These are phyloP conservation scores for Harpagifer antarcticus DNA, from an alignment of 2,797 vertebrate species.

Conservation along the genomic window DNA sequence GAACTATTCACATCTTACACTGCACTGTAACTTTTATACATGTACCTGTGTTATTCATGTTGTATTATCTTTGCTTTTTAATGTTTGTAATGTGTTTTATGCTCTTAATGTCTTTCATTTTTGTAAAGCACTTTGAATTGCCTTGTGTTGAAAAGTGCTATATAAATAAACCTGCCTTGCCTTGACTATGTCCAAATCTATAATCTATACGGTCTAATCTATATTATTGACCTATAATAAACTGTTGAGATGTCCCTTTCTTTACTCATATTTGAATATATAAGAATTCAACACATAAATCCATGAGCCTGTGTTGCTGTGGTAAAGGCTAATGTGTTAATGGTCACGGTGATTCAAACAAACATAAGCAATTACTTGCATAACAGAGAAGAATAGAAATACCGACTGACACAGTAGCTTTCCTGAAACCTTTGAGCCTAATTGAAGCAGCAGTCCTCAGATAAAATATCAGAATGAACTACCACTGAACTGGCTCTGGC, in stretches of 20 bases:
- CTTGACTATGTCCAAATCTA: neutral
- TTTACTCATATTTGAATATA: too few relatives aligned
- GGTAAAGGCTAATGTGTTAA: neutral
- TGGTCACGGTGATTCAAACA: conserved; percentile 5
- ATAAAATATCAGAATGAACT: conserved; percentile 48
- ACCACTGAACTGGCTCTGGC: conserved; percentile 31
- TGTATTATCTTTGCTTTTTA: too few relatives aligned
- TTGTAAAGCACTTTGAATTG: too few relatives aligned
- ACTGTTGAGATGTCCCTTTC: neutral
- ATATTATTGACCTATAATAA: neutral
- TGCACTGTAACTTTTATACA: too few relatives aligned
- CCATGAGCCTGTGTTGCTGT: neutral
- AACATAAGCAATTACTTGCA: conserved; percentile 17
- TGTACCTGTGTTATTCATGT: too few relatives aligned
- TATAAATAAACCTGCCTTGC: too few relatives aligned
- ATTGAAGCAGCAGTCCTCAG: conserved; percentile 24
- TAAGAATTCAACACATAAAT: neutral
- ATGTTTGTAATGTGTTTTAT: too few relatives aligned
- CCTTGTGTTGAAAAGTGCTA: too few relatives aligned
- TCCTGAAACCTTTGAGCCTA: conserved; percentile 58
- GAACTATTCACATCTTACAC: too few relatives aligned
- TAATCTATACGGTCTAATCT: neutral
- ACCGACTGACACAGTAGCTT: conserved; percentile 37
- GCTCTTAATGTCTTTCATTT: too few relatives aligned
- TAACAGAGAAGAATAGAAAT: conserved; percentile 12